Percentiles rank a stretch among this genome's conserved stretches.
phyloP scores from a whole-genome alignment of 2,113 vertebrate genomes.

The Pedionomus torquatus region DNA sequence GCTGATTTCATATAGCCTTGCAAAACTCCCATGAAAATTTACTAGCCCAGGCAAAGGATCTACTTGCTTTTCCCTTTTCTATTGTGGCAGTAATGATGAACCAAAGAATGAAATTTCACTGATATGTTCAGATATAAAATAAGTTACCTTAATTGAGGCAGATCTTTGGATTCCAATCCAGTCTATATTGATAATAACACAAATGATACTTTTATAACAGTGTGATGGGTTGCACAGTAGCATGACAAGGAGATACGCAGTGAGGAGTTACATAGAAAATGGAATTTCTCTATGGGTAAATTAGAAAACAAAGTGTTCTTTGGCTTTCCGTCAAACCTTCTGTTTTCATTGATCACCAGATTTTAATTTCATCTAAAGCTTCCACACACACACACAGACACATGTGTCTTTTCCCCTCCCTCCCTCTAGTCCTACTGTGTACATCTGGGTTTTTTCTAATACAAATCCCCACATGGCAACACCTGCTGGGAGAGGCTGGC shows the following conservation, averaged over 20 bases:
- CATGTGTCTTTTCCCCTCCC: background rate
- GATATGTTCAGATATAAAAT: background rate
- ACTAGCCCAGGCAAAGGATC: background rate
- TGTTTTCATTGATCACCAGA: conserved; percentile 36
- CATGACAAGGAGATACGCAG: background rate
- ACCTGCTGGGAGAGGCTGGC: conserved; percentile 67
- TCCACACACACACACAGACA: background rate
- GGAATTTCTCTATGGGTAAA: background rate
- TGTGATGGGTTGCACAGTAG: background rate
- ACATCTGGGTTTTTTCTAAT: conserved; percentile 7
- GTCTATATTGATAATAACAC: background rate
- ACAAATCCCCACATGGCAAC: conserved; percentile 47
- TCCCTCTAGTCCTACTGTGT: background rate
- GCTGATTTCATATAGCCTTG: background rate
- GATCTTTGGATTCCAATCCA: background rate
- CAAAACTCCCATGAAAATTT: background rate
- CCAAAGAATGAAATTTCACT: background rate
- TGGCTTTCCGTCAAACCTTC: conserved; percentile 14
- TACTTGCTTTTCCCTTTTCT: background rate
- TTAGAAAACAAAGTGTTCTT: background rate
- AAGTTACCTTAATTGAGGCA: background rate
- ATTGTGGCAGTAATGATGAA: background rate
- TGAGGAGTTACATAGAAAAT: background rate
- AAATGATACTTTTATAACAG: background rate
- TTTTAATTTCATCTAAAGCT: background rate